Conservation (phyloP, 2,797 vertebrate genomes). For the Hapalemur alaotrensis region DNA sequence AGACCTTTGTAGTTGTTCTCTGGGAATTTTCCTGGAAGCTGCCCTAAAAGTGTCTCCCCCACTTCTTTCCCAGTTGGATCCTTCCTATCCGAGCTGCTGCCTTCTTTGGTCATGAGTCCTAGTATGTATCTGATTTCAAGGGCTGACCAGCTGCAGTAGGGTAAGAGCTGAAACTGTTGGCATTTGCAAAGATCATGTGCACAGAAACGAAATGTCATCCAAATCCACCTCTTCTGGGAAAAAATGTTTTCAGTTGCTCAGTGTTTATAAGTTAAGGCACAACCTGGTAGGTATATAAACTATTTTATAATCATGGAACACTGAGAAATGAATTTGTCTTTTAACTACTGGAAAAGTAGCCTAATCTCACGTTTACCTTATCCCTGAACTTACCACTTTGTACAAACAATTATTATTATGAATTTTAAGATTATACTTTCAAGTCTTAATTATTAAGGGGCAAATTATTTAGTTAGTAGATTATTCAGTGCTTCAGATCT, state of each 20-base stretch:
- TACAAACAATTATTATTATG: not conserved
- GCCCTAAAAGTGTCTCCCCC: not conserved
- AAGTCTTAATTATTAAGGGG: slow-evolving; percentile 10
- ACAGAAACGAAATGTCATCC: not conserved
- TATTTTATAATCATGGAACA: not conserved
- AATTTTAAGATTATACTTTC: not conserved
- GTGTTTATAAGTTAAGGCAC: not conserved
- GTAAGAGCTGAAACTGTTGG: not conserved
- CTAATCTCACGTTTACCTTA: not conserved
- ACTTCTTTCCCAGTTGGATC: not conserved
- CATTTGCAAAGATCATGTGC: not conserved
- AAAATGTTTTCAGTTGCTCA: slow-evolving; percentile 7
- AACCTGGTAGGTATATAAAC: not conserved
- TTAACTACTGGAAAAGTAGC: slow-evolving; percentile 4
- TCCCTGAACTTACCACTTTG: not conserved
- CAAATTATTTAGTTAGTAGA: not conserved
- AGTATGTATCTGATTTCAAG: not conserved
- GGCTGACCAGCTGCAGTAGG: not conserved
- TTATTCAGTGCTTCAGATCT: not conserved
- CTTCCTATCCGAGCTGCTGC: not conserved
- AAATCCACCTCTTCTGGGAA: not conserved
- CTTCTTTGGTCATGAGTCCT: not conserved
- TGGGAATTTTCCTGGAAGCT: not conserved
- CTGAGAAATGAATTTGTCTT: slow-evolving; percentile 6
- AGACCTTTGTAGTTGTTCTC: not conserved